A percentile compares a stretch with the other conserved stretches of the same genome.
Evolutionary conservation across 2,113 vertebrate species (phyloP).

Genomic region (Ciconia maguari): DNA sequence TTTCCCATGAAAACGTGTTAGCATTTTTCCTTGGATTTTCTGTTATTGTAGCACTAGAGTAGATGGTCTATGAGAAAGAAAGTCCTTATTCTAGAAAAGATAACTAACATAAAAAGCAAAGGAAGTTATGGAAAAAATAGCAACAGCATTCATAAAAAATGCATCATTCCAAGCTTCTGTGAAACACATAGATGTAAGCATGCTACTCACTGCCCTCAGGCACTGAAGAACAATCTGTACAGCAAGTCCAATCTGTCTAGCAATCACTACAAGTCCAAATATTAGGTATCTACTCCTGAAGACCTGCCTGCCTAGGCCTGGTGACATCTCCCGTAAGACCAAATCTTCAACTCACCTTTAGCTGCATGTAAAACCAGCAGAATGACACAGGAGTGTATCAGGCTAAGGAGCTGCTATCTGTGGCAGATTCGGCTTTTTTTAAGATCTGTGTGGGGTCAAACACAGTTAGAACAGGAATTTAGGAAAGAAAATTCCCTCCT

Average conservation of each 20-base stretch:
- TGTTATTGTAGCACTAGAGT: background rate
- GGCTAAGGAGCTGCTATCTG: background rate
- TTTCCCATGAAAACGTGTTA: background rate
- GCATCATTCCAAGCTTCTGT: background rate
- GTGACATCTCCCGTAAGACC: background rate
- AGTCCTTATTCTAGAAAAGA: background rate
- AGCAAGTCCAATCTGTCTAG: background rate
- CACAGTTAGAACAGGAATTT: background rate
- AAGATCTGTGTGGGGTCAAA: background rate
- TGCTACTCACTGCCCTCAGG: background rate
- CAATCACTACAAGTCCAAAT: background rate
- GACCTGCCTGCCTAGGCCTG: background rate
- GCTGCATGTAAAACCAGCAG: background rate
- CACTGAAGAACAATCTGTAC: background rate
- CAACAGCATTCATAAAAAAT: background rate
- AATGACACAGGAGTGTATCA: background rate
- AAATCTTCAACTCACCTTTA: background rate
- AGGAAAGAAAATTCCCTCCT: background rate
- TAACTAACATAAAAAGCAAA: background rate
- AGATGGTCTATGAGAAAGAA: background rate
- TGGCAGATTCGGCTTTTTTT: background rate
- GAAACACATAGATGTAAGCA: background rate
- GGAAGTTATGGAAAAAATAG: background rate
- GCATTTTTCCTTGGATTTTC: background rate
- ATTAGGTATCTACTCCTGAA: background rate